Conservation (phyloP, 2,797 vertebrate genomes). For the Parauchenoglanis ngamensis region DNA sequence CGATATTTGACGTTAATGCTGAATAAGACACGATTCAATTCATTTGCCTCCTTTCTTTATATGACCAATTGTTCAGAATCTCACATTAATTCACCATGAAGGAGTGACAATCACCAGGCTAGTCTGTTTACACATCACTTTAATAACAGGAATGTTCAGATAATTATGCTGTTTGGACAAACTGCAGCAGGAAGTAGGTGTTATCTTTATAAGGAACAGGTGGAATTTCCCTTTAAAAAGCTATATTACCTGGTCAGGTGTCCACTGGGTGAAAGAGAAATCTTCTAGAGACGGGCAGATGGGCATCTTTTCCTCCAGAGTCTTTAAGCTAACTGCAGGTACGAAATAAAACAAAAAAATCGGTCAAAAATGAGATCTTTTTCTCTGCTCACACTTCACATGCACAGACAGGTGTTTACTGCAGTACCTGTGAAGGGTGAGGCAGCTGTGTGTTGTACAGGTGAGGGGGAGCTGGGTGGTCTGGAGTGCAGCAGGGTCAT, state of each 20-base stretch:
- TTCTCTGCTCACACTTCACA: not conserved
- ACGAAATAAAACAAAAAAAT: not conserved
- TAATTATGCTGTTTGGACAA: not conserved
- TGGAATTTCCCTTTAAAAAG: not conserved
- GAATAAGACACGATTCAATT: too few species aligned
- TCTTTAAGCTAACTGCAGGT: slow-evolving; percentile 73
- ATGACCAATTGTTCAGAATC: too few species aligned
- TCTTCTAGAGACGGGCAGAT: slow-evolving; percentile 89
- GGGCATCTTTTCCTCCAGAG: slow-evolving; percentile 72
- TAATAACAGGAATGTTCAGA: too few species aligned
- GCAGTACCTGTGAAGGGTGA: slow-evolving; percentile 77
- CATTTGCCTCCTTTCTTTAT: too few species aligned
- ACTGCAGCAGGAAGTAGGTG: not conserved
- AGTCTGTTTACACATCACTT: too few species aligned
- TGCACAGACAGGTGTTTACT: not conserved
- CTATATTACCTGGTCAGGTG: slow-evolving; percentile 74
- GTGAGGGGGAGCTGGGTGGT: slow-evolving; percentile 62
- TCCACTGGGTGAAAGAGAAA: slow-evolving; percentile 88
- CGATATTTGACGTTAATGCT: too few species aligned
- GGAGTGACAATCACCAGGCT: too few species aligned
- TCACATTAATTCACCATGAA: too few species aligned
- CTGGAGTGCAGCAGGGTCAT: slow-evolving; percentile 78
- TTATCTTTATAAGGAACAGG: not conserved
- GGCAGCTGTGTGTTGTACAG: slow-evolving; percentile 66
- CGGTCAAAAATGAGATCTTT: not conserved